A percentile compares a stretch with the other conserved stretches of the same genome.
Evolutionary conservation across 2,113 vertebrate genomes (phyloP).

Genomic region (Mixornis gularis): DNA sequence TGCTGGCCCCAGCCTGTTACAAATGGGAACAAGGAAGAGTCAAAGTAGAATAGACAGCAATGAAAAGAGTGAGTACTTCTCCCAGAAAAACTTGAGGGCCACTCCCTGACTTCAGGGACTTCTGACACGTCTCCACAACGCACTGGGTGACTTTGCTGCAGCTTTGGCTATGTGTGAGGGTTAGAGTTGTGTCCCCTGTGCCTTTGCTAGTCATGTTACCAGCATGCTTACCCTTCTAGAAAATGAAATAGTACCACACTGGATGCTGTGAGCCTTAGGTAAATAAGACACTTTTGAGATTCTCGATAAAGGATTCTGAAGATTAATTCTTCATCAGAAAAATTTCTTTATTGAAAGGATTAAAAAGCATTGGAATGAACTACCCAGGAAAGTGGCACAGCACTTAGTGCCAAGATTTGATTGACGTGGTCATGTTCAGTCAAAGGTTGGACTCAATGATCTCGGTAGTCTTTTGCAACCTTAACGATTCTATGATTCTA

Average conservation of each 20-base stretch:
- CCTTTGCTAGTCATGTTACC: not conserved
- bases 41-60: not conserved
- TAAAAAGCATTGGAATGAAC: not conserved
- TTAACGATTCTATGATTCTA: not conserved
- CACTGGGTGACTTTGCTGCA: not conserved
- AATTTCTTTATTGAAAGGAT: not conserved
- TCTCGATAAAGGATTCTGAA: not conserved
- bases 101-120: no score
- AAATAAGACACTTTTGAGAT: not conserved
- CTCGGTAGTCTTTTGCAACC: not conserved
- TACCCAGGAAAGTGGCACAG: not conserved
- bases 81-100: not conserved
- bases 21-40: not conserved
- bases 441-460: not conserved
- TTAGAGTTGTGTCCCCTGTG: not conserved
- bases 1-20: not conserved
- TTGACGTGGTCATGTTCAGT: not conserved
- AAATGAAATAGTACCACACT: not conserved
- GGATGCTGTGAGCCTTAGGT: not conserved
- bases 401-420: not conserved
- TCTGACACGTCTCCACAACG: rapidly evolving
- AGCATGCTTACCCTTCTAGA: not conserved
- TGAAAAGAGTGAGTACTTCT: not conserved
- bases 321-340: not conserved
- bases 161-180: not conserved